Evolutionary conservation across 2,797 vertebrate genomes (phyloP).

Genomic region (Coccyzus lansbergi): DNA sequence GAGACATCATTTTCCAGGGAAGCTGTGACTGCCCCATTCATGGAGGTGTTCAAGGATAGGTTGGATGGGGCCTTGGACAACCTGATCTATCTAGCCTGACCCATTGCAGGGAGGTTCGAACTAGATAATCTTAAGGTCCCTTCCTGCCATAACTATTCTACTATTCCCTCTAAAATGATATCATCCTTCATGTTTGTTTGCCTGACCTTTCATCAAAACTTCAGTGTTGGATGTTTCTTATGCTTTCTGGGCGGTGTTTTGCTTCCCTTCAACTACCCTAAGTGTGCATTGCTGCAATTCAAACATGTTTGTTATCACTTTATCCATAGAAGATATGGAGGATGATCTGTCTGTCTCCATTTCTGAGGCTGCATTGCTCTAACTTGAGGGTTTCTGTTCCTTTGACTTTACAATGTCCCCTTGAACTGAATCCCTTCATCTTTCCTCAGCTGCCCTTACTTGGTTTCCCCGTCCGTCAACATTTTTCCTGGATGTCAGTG

Average conservation of each 20-base stretch:
- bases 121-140: no score
- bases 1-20: no score
- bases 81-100: no score
- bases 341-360: background rate
- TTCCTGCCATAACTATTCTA: no score
- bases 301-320: background rate
- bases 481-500: background rate
- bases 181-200: background rate
- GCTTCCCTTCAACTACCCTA: background rate
- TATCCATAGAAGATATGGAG: fast-evolving
- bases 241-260: background rate
- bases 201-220: background rate
- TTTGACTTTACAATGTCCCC: background rate
- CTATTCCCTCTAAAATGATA: background rate
- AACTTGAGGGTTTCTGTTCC: background rate
- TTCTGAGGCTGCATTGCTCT: background rate
- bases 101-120: no score
- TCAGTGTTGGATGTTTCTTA: background rate
- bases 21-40: no score
- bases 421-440: background rate
- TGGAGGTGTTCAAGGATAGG: no score
- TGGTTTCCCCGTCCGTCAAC: background rate
- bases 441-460: background rate
- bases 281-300: background rate
- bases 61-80: no score